phyloP scores from a whole-genome alignment of 2,113 vertebrate species.

The Panthera tigris region DNA sequence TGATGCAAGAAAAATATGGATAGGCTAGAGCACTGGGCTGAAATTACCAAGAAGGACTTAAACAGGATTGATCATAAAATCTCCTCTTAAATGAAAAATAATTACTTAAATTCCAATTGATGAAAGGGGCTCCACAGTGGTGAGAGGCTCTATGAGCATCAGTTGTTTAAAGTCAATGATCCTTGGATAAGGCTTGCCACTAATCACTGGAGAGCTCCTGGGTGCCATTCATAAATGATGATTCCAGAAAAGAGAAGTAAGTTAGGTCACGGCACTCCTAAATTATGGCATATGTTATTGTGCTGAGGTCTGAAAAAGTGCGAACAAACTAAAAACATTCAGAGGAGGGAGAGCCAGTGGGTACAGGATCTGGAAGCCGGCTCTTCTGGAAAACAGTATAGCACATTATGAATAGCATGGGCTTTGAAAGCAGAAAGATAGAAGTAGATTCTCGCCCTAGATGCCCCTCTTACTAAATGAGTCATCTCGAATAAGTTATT shows the following conservation, averaged over 20 bases:
- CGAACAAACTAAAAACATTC: not conserved
- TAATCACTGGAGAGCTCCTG: not conserved
- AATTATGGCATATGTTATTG: not conserved
- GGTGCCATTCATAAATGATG: not conserved
- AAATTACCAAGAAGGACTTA: not conserved
- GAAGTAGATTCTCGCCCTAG: not conserved
- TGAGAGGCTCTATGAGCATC: not conserved
- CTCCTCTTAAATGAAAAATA: not conserved
- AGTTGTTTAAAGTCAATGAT: not conserved
- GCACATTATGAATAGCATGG: not conserved
- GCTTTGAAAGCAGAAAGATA: not conserved
- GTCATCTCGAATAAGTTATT: not conserved
- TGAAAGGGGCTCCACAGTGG: not conserved
- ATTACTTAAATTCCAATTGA: not conserved
- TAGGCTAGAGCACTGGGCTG: not conserved
- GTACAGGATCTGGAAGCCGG: not conserved
- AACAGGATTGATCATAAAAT: not conserved
- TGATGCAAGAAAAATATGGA: not conserved
- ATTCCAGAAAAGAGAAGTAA: constrained; percentile 11
- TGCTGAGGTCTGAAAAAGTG: not conserved
- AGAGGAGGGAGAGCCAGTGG: not conserved
- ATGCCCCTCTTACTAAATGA: not conserved
- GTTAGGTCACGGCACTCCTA: not conserved
- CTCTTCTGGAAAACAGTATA: not conserved
- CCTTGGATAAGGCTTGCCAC: not conserved